phyloP scores from a whole-genome alignment of 2,888 invertebrate species.

The Crossocerus cetratus region DNA sequence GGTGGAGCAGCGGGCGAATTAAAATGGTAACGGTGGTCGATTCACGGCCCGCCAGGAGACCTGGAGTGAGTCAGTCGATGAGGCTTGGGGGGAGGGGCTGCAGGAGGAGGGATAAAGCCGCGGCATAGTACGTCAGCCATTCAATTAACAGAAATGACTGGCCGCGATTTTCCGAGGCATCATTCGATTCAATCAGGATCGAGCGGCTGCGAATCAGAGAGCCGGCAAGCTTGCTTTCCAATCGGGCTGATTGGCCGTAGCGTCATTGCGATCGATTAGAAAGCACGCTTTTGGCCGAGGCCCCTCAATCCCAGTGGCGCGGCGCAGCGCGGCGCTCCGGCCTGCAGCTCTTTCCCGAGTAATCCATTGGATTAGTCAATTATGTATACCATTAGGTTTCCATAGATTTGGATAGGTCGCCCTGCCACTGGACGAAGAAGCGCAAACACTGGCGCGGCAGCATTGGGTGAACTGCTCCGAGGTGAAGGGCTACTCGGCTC shows the following conservation, averaged over 20 bases:
- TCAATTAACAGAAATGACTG: conserved; percentile 52
- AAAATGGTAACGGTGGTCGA: too few species aligned
- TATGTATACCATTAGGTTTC: conserved; percentile 58
- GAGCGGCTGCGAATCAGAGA: conserved; percentile 37
- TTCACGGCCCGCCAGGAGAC: too few species aligned
- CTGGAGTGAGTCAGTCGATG: too few species aligned
- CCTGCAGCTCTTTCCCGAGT: conserved; percentile 44
- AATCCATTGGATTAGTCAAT: conserved; percentile 62
- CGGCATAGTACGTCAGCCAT: conserved; percentile 19
- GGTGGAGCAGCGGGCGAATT: too few species aligned
- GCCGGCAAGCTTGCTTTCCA: conserved; percentile 47
- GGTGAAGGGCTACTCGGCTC: conserved; percentile 32
- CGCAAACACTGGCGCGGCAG: conserved; percentile 24
- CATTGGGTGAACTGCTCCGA: background rate
- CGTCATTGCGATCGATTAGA: conserved; percentile 62
- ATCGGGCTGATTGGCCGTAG: conserved; percentile 56
- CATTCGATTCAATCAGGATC: conserved; percentile 47
- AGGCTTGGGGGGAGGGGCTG: background rate
- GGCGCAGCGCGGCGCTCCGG: background rate
- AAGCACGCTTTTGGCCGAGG: conserved; percentile 42
- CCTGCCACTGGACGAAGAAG: conserved; percentile 26
- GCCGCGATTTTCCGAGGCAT: conserved; percentile 36
- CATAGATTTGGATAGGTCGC: conserved; percentile 55
- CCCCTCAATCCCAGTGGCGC: background rate
- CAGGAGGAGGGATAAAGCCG: background rate